A percentile compares a stretch with the other conserved stretches of the same genome.
Conservation (phyloP, 2,113 vertebrate genomes). For the Candoia aspera region DNA sequence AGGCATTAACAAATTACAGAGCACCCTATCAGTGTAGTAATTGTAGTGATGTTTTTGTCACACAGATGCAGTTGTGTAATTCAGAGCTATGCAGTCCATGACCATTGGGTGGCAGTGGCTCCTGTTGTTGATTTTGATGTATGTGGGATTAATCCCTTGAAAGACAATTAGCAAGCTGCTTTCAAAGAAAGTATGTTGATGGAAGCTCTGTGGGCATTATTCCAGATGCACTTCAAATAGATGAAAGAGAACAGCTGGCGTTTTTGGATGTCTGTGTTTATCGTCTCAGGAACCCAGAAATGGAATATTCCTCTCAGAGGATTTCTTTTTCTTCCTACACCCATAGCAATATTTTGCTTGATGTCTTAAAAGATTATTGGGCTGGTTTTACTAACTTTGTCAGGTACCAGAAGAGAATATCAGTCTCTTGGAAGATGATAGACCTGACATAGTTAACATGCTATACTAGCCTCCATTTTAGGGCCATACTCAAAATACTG, state of each 20-base stretch:
- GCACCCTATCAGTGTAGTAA: background rate
- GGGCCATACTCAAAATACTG: background rate
- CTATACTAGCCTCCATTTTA: background rate
- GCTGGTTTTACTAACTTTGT: background rate
- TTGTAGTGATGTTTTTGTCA: background rate
- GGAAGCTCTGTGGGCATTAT: slow-evolving; percentile 55
- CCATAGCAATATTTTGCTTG: background rate
- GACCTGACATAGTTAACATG: background rate
- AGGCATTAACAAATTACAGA: background rate
- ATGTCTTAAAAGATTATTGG: background rate
- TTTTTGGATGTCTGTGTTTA: slow-evolving; percentile 14
- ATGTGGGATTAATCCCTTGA: background rate
- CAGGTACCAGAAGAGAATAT: background rate
- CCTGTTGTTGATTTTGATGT: background rate
- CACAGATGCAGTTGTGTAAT: background rate
- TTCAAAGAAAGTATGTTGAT: slow-evolving; percentile 52
- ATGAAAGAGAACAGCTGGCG: slow-evolving; percentile 65
- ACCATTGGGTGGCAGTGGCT: slow-evolving; percentile 63
- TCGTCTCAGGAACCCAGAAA: slow-evolving; percentile 46
- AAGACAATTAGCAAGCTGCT: slow-evolving; percentile 52
- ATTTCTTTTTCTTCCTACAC: background rate
- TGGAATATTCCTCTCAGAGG: slow-evolving; percentile 20
- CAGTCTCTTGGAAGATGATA: background rate
- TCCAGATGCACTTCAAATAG: slow-evolving; percentile 49
- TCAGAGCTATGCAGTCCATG: background rate